Evolutionary conservation across 2,113 vertebrate species (phyloP), one percentile per base, ranked within the genome.

Genomic region (Anoplopoma fimbria): DNA sequence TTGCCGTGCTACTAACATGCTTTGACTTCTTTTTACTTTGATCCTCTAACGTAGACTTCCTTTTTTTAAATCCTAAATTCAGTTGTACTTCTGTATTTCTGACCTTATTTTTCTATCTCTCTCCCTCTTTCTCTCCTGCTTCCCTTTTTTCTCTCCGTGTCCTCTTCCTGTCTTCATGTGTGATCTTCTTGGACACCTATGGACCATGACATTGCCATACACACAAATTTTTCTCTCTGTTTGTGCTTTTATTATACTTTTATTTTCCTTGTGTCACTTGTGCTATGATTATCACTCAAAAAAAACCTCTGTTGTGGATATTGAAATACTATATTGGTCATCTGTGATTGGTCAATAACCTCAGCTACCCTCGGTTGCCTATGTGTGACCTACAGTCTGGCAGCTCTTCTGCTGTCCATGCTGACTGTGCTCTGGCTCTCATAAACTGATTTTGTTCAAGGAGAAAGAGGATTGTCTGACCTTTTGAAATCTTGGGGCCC

Each of bases 21-120:
- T 92, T 47, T 75, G 77, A 64, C 90, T 93, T 94, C 89, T 94
- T 89, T 88, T 89, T 69, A 84, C 83, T 87, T 93, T 91, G 84
- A 89, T 92, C 79, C 91, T 94, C 93, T 95, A 96, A 96, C 94
- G 89, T 89, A 86, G 87, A 93, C 83, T 94, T 95, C 85, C 81
- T 14, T 63, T 63, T 90, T 88, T 73, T 87, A 95, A 82, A 95
- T 96, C 93, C 95, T 95, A 95, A 89, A 63, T 96, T 89, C 29
- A 94, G 94, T 96, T 96, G 96, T 81, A 89, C 96, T 97, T 97
- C 96, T 95, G 85, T 96, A 96, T 98, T 97, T 99, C 95, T 96
- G 97, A 98, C 96, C 96, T 98, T 98, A 96, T 97, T 97, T 93
- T 88, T 96, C 95, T 95, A 94, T 97, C 95, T 96, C 93, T 96